These are phyloP conservation scores for Tetragnatha montana DNA, from an alignment of 2,888 invertebrate species.

Conservation along the genomic window DNA sequence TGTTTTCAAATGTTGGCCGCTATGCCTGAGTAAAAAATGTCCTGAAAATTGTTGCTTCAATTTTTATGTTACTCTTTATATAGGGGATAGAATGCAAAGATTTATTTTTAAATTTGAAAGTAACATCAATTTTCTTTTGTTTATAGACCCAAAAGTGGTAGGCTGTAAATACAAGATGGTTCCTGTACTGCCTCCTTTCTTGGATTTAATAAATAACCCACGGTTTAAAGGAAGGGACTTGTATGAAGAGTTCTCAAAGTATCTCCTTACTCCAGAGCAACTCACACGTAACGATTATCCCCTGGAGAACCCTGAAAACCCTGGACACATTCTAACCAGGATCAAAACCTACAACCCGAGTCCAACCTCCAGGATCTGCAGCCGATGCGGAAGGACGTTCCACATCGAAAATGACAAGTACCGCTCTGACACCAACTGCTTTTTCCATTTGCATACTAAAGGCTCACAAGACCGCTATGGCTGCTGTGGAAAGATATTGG, in stretches of 20 bases:
- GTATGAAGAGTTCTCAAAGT: background rate
- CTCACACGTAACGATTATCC: background rate
- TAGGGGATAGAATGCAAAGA: no score
- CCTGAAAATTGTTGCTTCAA: no score
- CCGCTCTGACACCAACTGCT: background rate
- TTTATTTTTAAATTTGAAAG: no score
- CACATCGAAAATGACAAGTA: background rate
- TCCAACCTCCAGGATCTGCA: background rate
- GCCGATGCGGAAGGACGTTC: background rate
- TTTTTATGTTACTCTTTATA: no score
- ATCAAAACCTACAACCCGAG: background rate
- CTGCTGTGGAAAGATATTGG: background rate
- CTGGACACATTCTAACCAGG: background rate
- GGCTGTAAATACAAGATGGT: no score
- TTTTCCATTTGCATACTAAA: background rate
- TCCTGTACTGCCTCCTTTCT: background rate
- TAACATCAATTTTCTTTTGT: no score
- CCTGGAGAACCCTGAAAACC: background rate
- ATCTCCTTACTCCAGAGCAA: background rate
- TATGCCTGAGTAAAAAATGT: no score
- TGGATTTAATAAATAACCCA: background rate
- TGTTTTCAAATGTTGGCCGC: no score
- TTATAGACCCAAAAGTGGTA: no score
- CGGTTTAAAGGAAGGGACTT: background rate
- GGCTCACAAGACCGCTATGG: background rate